Base-by-base conservation (phyloP, 2,797 vertebrate species). In the Myotis daubentonii region DNA sequence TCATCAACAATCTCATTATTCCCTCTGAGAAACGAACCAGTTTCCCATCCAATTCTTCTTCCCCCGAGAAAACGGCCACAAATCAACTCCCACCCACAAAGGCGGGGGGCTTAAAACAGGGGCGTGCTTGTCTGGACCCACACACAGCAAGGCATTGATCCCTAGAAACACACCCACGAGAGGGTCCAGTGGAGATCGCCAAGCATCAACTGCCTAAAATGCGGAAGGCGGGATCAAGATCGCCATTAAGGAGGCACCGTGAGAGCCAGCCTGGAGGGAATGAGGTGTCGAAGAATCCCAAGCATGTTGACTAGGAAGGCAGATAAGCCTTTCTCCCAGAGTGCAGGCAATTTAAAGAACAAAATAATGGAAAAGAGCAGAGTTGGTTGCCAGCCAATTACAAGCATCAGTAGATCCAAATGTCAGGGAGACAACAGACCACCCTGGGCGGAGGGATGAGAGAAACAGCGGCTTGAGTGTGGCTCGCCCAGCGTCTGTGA, bases 261-360 rank as follows among this genome's bases (percentile, higher is more conserved):
- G 68, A 86, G 78, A 79, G 51, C 36, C 38, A 81, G 87, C 62
- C 41, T 6, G 22, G 13, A 75, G 86, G 88, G 19, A 92, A 82
- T 38, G 41, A 96, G 15, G 44, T 83, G 44, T 83, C 70, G 38
- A 16, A 65, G 75, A 89, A 92, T 74, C 79, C 47, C 38, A 16
- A 23, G 38, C 91, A 91, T 60, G 16, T 57, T 83, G 92, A 79
- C 72, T 53, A 44, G 85, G 57, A 70, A 92, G 83, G 86, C 71
- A 94, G 72, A 90, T 25, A 66, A 38, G 41, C 49, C 28, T 22
- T 49, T 88, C 36, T 75, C 74, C 72, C 4, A 91, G 36, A 79
- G 78, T 9, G 8, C 17, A 65, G 25, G 51, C 38, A 66, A 81
- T 76, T 84, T 41, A 81, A 87, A 90, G 38, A 84, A 80, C n/a